Evolutionary conservation across 2,113 vertebrate genomes (phyloP), one percentile per base, ranked within the genome.

Genomic region (Azemiops feae): DNA sequence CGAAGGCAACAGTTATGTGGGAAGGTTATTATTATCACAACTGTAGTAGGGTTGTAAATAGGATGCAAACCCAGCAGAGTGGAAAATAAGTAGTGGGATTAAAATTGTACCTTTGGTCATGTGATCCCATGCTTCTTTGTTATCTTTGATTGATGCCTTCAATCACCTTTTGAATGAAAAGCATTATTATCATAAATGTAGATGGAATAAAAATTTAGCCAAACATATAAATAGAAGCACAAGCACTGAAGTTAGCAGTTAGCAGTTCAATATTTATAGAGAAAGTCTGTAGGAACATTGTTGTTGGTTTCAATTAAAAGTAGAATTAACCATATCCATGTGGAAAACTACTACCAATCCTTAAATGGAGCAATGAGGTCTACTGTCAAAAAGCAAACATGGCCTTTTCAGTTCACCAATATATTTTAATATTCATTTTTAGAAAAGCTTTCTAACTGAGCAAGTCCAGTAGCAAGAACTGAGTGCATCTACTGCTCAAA

Each of bases 21-120:
- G 86, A 81, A 1, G 14, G 45, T 90, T 95, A 7, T 88, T 95
- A 7, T 88, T 94, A 91, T 60, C 47, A 89, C 87, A 88, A 55
- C 91, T 90, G 34, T 64, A 18, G 4, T 23, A 89, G 18, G 88
- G 45, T 47, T 60, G 89, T 5, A 89, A 95, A 93, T 81, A 57
- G 6, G 94, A 91, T 94, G 27, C 50, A 95, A n/a, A 30, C 47
- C 91, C 55, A 87, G 74, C 30, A 96, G 47, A 95, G 87, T 43
- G 91, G 52, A 90, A 94, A 93, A 85, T 34, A 89, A 93, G 34
- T 92, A 54, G 69, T 64, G 16, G 69, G 74, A 43, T 89, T 47
- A 54, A 58, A 3, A 7, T 94, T 96, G 89, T 86, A 91, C 87
- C 86, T 87, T 6, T 4, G 7, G 88, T 87, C 69, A 57, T 23